Base-by-base conservation (phyloP, 2,797 vertebrate genomes). In the Triplophysa yarkandensis region DNA sequence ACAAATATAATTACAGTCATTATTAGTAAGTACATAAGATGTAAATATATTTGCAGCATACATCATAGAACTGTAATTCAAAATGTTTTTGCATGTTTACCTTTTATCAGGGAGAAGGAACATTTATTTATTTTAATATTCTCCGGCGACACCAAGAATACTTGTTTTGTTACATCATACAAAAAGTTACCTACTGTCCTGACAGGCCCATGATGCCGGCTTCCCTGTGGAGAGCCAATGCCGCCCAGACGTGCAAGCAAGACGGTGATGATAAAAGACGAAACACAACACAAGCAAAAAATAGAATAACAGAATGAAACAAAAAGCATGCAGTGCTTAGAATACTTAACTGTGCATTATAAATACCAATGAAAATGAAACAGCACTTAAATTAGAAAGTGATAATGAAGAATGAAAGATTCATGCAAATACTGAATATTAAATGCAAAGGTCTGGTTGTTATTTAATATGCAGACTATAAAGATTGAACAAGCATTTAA, bases 181-280 rank as follows among this genome's bases (percentile, higher is more conserved):
- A 85, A 82, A 88, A 88, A 87, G 89, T 85, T 89, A 92, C 92
- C 89, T 92, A 93, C 91, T 91, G 88, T 92, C 88, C 88, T 89
- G 89, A 90, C 91, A 93, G 86, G 87, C 88, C 85, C 85, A 89
- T 1, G 87, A 88, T 21, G 89, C 88, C 21, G 87, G 88, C 79
- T 92, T 91, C 67, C 88, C 90, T 91, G 89, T 72, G 71, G 80
- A 76, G 63, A 66, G 77, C 19, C 71, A 79, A 70, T 36, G 62
- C 19, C 74, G 61, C 41, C 55, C 71, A 77, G 46, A 65, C 6
- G 19, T 61, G 44, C 61, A 81, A 60, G 48, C 46, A 25, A 64
- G 63, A 41, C 27, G 60, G 67, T 36, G 65, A 6, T 58, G 64
- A 65, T 41, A 64, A 16, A 76, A 30, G 16, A 41, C 63, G 43